A percentile compares a stretch with the other conserved stretches of the same genome.
Evolutionary conservation across 2,113 vertebrate genomes (phyloP).

Genomic region (Dipodomys spectabilis): DNA sequence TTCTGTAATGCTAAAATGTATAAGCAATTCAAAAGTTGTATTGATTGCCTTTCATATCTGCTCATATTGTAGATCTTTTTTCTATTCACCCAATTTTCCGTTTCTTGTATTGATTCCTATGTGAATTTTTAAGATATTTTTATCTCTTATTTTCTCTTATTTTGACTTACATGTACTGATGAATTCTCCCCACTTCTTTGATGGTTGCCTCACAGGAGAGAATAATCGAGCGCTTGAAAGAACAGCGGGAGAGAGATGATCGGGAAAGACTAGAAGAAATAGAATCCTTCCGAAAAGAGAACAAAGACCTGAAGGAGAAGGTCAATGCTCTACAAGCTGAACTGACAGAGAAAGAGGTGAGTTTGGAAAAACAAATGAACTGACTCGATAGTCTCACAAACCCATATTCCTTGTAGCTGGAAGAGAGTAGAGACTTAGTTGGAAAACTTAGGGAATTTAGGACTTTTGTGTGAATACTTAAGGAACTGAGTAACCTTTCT

Average conservation of each 20-base stretch:
- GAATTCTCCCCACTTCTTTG: constrained; percentile 43
- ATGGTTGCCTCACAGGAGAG: constrained; percentile 89
- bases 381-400: background rate
- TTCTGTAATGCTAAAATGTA: background rate
- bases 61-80: background rate
- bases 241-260: constrained; percentile 94
- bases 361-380: constrained; percentile 73
- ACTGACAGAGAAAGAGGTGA: constrained; percentile 98
- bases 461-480: background rate
- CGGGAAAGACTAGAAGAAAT: constrained; percentile 94
- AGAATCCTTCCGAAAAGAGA: constrained; percentile 95
- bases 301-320: constrained; percentile 95
- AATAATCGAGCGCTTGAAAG: constrained; percentile 97
- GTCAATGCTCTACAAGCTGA: constrained; percentile 94
- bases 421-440: background rate
- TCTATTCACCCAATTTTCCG: background rate
- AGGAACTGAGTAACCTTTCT: background rate
- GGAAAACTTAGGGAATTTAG: background rate
- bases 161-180: background rate
- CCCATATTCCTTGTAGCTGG: background rate
- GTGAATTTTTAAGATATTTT: background rate
- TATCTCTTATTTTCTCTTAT: background rate
- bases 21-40: background rate
- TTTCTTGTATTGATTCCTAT: background rate
- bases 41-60: background rate